phyloP scores from a whole-genome alignment of 2,797 vertebrate genomes.

The Anguilla pacifica region DNA sequence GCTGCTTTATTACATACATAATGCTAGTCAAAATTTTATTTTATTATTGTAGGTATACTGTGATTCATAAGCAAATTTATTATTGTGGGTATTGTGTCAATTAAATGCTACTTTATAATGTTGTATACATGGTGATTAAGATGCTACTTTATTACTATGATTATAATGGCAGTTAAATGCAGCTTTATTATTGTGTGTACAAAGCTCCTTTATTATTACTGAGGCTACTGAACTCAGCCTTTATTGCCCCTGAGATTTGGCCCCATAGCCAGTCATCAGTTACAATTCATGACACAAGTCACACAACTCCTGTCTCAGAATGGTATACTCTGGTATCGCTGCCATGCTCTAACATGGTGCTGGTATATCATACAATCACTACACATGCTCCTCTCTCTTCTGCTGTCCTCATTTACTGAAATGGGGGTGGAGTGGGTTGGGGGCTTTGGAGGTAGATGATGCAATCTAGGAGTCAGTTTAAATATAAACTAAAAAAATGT shows the following conservation, averaged over 20 bases:
- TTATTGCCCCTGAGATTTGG: not conserved
- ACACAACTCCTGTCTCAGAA: not conserved
- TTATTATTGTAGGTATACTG: not conserved
- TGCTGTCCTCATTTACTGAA: not conserved
- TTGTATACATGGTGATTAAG: not conserved
- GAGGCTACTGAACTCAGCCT: not conserved
- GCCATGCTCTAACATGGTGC: not conserved
- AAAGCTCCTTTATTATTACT: not conserved
- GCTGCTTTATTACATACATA: not conserved
- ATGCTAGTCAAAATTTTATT: not conserved
- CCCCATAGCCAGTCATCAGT: not conserved
- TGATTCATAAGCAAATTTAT: not conserved
- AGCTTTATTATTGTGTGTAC: not conserved
- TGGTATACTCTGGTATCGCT: not conserved
- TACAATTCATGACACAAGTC: not conserved
- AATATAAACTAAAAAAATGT: not conserved
- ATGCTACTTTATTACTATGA: not conserved
- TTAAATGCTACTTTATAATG: not conserved
- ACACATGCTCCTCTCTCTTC: not conserved
- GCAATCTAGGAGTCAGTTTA: not conserved
- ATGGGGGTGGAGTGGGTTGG: not conserved
- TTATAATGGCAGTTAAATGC: not conserved
- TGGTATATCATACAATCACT: not conserved
- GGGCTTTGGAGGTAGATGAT: not conserved
- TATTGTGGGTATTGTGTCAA: not conserved